Evolutionary conservation across 2,113 vertebrate species (phyloP), one percentile per base, ranked within the genome.

Genomic region (Phylloscopus whistleri): DNA sequence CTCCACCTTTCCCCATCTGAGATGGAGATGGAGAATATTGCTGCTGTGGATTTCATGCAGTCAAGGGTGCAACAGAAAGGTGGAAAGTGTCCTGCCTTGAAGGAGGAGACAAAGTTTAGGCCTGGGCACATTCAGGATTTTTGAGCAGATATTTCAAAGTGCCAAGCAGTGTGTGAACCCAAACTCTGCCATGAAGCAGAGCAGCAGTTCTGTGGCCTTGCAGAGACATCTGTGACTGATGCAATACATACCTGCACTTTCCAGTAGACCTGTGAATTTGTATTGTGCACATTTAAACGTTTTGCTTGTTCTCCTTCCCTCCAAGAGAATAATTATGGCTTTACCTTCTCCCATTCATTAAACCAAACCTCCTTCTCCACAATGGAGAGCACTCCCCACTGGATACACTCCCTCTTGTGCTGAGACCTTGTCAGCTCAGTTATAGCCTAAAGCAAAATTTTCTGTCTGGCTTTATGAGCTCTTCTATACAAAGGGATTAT

Each of bases 361-460:
- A 84, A 84, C 44, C 49, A 43, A 89, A 49, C 69, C 62, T 58
- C 20, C 10, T 58, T 90, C 88, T 90, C 62, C 56, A 39, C 55
- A 81, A 13, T 2, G 64, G 77, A 81, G 85, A 81, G 15, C 20
- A 53, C 64, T 92, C 60, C 53, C 90, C 37, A 7, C 58, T 39
- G 84, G 85, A 72, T 49, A 21, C 49, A 7, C 52, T 83, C 35
- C 60, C 39, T 93, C 60, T 68, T 78, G 37, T 51, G 73, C 90
- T 90, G 73, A 94, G 90, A 87, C 79, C 73, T 75, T 59, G 64
- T 92, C 90, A 91, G 83, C 86, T 93, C 84, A 16, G 20, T 79
- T 76, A 84, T 63, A 95, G 93, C 95, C 88, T 90, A 46, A 84
- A 95, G 92, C 88, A 76, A 92, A 92, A 76, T 66, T 84, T 90